These are phyloP conservation scores for Cyrtonyx montezumae DNA, from an alignment of 2,113 vertebrate genomes.

Conservation along the genomic window DNA sequence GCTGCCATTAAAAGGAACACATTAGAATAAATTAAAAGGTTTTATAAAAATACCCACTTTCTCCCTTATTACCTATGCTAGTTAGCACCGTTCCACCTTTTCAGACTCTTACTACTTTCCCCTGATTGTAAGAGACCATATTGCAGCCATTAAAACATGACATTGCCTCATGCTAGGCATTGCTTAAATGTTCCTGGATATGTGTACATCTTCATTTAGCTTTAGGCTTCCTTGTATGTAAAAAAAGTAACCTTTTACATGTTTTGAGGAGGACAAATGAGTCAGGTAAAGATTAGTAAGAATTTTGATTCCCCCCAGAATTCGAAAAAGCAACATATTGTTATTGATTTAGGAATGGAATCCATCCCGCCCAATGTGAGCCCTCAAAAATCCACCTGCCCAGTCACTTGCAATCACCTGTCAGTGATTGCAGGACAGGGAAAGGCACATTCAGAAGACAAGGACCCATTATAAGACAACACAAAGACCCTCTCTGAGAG, in stretches of 20 bases:
- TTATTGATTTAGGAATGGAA: background rate
- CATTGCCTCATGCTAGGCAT: background rate
- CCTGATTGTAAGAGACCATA: background rate
- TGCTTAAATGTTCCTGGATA: rapidly evolving
- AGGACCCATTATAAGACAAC: background rate
- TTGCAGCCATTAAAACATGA: background rate
- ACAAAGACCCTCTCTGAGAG: background rate
- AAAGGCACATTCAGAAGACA: background rate
- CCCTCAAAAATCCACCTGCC: background rate
- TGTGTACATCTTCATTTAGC: background rate
- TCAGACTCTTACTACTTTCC: background rate
- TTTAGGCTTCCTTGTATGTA: background rate
- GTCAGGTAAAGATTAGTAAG: background rate
- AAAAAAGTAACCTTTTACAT: background rate
- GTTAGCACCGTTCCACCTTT: background rate
- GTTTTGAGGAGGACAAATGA: background rate
- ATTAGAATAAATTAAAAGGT: constrained; percentile 63
- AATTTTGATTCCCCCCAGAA: background rate
- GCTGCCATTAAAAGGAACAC: constrained; percentile 23
- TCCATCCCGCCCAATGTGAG: background rate
- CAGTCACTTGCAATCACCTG: background rate
- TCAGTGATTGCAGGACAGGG: background rate
- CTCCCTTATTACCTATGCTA: background rate
- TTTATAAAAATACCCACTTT: constrained; percentile 31
- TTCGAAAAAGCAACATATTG: background rate